A percentile compares a stretch with the other conserved stretches of the same genome.
phyloP scores from a whole-genome alignment of 1,140 invertebrate species.

The Ips nitidus region DNA sequence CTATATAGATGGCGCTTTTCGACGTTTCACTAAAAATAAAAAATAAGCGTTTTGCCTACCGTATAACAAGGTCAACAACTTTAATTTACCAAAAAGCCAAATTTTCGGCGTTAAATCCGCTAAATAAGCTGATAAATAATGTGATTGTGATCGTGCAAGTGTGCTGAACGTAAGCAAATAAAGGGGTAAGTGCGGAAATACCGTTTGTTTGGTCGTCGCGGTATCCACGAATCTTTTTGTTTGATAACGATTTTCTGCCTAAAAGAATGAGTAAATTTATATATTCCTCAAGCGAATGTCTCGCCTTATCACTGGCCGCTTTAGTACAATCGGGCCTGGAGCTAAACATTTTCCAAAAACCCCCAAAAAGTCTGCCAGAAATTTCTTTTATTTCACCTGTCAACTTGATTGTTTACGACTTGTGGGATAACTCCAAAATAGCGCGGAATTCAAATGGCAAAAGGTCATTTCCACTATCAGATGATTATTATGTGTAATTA shows the following conservation, averaged over 20 bases:
- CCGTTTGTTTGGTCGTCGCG: neutral
- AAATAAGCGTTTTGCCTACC: slow-evolving; percentile 45
- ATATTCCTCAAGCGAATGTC: slow-evolving; percentile 5
- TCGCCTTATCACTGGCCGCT: neutral
- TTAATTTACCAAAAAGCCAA: slow-evolving; percentile 43
- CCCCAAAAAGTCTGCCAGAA: slow-evolving; percentile 18
- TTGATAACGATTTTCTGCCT: slow-evolving; percentile 39
- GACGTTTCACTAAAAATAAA: slow-evolving; percentile 43
- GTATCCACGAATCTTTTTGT: slow-evolving; percentile 23
- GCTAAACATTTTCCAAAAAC: neutral
- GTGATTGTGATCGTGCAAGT: slow-evolving; percentile 33
- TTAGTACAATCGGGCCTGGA: neutral
- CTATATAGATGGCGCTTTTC: slow-evolving; percentile 11
- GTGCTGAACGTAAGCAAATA: neutral
- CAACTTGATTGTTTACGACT: slow-evolving; percentile 50
- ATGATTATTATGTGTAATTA: neutral
- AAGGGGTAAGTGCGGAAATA: slow-evolving; percentile 5
- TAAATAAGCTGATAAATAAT: slow-evolving; percentile 35
- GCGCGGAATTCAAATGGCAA: slow-evolving; percentile 46
- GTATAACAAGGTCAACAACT: slow-evolving; percentile 53
- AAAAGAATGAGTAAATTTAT: slow-evolving; percentile 29
- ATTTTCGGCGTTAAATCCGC: slow-evolving; percentile 37
- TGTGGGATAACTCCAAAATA: slow-evolving; percentile 39
- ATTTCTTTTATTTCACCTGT: slow-evolving; percentile 40
- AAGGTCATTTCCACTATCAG: neutral